Evolutionary conservation across 2,113 vertebrate species (phyloP).

Genomic region (Proterorhinus semilunaris): DNA sequence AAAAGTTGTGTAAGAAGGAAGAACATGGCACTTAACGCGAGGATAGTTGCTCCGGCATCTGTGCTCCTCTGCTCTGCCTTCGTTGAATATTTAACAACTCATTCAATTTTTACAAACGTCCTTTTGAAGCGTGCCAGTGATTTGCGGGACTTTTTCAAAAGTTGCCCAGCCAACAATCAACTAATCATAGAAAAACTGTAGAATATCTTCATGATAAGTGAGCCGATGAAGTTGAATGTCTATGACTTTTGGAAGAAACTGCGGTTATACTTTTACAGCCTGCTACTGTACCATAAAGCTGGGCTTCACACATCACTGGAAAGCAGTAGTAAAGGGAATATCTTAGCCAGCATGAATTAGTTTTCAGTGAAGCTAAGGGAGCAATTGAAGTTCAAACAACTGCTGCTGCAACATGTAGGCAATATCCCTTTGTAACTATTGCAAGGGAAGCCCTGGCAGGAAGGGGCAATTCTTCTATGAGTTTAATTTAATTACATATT

Average conservation of each 20-base stretch:
- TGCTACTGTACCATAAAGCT: conserved; percentile 36
- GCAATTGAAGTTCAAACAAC: conserved; percentile 57
- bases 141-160: not conserved
- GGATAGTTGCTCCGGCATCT: not conserved
- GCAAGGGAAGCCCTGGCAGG: not conserved
- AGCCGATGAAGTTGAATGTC: not conserved
- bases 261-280: not conserved
- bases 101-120: not conserved
- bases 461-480: not conserved
- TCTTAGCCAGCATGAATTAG: conserved; percentile 37
- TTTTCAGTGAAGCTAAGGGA: conserved; percentile 54
- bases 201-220: not conserved
- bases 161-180: not conserved
- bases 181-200: not conserved
- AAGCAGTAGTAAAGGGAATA: conserved; percentile 33
- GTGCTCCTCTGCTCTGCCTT: not conserved
- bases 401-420: conserved; percentile 66
- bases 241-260: not conserved
- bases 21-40: too few species aligned
- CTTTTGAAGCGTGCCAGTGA: not conserved
- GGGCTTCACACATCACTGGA: conserved; percentile 30
- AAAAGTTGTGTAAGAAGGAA: not conserved
- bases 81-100: conserved; percentile 2
- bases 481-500: conserved; percentile 18
- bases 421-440: conserved; percentile 35